A percentile compares a stretch with the other conserved stretches of the same genome.
phyloP scores from a whole-genome alignment of 1,140 invertebrate species.

The Anthonomus grandis region DNA sequence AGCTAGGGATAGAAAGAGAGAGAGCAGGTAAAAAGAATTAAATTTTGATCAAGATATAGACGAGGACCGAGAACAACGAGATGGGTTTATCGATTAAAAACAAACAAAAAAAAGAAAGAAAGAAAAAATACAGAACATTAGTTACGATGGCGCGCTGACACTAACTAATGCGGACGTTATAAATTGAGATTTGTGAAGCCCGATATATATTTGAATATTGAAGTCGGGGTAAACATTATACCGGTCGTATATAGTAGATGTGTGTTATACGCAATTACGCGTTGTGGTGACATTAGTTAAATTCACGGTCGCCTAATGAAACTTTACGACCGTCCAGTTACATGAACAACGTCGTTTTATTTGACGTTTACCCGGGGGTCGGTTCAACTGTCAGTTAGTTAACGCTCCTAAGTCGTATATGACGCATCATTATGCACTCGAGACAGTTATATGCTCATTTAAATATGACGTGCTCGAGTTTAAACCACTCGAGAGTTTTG shows the following conservation, averaged over 20 bases:
- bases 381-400: slow-evolving; percentile 32
- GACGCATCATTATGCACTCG: slow-evolving; percentile 30
- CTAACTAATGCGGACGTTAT: slow-evolving; percentile 39
- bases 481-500: slow-evolving; percentile 9
- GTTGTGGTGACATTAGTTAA: slow-evolving; percentile 47
- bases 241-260: slow-evolving; percentile 31
- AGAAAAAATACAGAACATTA: slow-evolving; percentile 39
- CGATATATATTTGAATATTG: slow-evolving; percentile 43
- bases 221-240: slow-evolving; percentile 33
- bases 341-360: slow-evolving; percentile 24
- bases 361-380: slow-evolving; percentile 29
- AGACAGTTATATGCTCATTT: slow-evolving; percentile 23
- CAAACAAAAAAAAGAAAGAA: too few species aligned
- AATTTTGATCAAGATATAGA: not conserved
- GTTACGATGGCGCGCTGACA: slow-evolving; percentile 41
- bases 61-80: slow-evolving; percentile 3
- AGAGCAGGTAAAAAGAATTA: not conserved
- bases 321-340: slow-evolving; percentile 37
- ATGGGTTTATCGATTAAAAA: slow-evolving; percentile 20
- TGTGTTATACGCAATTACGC: slow-evolving; percentile 44
- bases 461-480: slow-evolving; percentile 17
- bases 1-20: not conserved
- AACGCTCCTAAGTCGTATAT: slow-evolving; percentile 33
- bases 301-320: slow-evolving; percentile 45
- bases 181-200: slow-evolving; percentile 46